Evolutionary conservation across 2,888 invertebrate genomes (phyloP).

Genomic region (Epicampocera succincta): DNA sequence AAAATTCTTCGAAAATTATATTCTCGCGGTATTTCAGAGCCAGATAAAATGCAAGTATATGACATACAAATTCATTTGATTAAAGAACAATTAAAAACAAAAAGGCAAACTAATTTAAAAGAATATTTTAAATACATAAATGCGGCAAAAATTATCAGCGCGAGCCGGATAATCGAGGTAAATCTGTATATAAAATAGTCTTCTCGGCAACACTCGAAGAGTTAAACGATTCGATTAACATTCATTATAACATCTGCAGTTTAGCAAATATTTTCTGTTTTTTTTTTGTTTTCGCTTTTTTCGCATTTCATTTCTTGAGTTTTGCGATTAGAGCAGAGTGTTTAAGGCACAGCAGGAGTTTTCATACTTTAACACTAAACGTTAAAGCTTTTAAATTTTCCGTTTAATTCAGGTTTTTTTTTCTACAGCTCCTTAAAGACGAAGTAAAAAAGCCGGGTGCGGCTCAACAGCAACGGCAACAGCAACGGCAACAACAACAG

Average conservation of each 20-base stretch:
- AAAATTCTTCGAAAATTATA: too few species aligned
- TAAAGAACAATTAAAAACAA: too few species aligned
- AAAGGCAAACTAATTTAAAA: too few species aligned
- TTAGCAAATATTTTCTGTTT: slow-evolving; percentile 58
- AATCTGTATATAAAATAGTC: too few species aligned
- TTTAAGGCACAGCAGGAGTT: slow-evolving; percentile 72
- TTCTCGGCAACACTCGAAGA: slow-evolving; percentile 27
- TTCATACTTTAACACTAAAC: slow-evolving; percentile 70
- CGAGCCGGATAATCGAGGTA: too few species aligned
- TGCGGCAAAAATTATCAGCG: too few species aligned
- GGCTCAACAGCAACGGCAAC: slow-evolving; percentile 57
- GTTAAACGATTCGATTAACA: slow-evolving; percentile 55
- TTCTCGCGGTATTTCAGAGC: too few species aligned
- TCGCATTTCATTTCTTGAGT: slow-evolving; percentile 59
- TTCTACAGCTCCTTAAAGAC: slow-evolving; percentile 3
- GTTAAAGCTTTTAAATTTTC: slow-evolving; percentile 48
- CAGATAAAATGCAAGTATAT: too few species aligned
- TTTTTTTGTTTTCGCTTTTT: slow-evolving; percentile 35
- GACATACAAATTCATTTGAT: too few species aligned
- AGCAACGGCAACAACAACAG: slow-evolving; percentile 52
- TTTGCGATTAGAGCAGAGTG: slow-evolving; percentile 69
- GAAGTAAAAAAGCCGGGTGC: slow-evolving; percentile 63
- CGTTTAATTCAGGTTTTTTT: slow-evolving; percentile 8
- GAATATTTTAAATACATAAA: too few species aligned
- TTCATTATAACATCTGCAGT: slow-evolving; percentile 67